Conservation (phyloP, 1,140 invertebrate genomes). For the Choristoneura fumiferana region DNA sequence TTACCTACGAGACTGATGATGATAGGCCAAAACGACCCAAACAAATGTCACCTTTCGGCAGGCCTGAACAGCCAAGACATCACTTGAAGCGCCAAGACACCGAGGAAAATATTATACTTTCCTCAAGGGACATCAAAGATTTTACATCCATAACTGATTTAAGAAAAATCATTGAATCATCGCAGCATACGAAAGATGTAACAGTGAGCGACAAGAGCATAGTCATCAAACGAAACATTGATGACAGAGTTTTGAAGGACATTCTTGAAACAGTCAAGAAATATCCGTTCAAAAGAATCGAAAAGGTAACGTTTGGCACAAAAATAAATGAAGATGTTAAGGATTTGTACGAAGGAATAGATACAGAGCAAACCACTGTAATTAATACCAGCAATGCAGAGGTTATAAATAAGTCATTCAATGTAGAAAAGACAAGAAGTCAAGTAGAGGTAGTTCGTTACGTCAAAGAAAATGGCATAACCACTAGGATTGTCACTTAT, state of each 20-base stretch:
- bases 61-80: constrained; percentile 62
- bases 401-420: constrained; percentile 70
- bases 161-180: constrained; percentile 66
- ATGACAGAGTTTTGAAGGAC: constrained; percentile 67
- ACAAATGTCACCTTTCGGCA: constrained; percentile 67
- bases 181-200: constrained; percentile 62
- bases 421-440: constrained; percentile 72
- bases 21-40: constrained; percentile 63
- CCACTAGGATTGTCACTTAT: constrained; percentile 73
- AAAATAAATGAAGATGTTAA: constrained; percentile 73
- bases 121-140: constrained; percentile 71
- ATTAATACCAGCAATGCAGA: constrained; percentile 61
- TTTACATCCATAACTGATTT: constrained; percentile 72
- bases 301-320: constrained; percentile 68
- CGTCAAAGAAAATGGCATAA: constrained; percentile 76
- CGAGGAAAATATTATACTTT: constrained; percentile 71
- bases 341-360: constrained; percentile 70
- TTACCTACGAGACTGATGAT: constrained; percentile 66
- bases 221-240: constrained; percentile 68
- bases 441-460: constrained; percentile 76
- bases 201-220: constrained; percentile 72
- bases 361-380: constrained; percentile 60
- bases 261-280: constrained; percentile 73
- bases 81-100: constrained; percentile 71
- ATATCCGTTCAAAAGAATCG: constrained; percentile 71